Percentiles rank a stretch among this genome's conserved stretches.
These are phyloP conservation scores for Tolypeutes matacus DNA, from an alignment of 2,797 vertebrate species.

Conservation along the genomic window DNA sequence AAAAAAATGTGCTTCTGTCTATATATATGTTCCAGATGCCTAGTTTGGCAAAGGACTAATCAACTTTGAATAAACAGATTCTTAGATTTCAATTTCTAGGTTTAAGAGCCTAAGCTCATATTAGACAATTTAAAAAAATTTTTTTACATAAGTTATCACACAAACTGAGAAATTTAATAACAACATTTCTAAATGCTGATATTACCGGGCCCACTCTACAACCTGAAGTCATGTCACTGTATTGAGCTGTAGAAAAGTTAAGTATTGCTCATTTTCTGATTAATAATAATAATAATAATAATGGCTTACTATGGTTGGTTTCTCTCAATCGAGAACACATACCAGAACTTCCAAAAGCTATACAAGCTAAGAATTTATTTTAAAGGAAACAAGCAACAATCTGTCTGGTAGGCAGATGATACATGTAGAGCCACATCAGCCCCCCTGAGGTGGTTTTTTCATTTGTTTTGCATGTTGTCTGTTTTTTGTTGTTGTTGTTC, in stretches of 20 bases:
- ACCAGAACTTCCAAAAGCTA: background rate
- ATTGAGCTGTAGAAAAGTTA: background rate
- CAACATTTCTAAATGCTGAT: conserved; percentile 41
- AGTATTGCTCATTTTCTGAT: conserved; percentile 19
- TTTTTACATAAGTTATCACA: conserved; percentile 13
- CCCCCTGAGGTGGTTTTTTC: too few species aligned
- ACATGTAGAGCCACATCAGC: too few species aligned
- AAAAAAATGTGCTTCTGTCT: conserved; percentile 20
- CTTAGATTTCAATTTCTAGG: conserved; percentile 8
- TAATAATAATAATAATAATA: background rate
- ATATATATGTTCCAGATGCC: background rate
- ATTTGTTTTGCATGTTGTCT: too few species aligned
- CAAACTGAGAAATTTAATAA: conserved; percentile 49
- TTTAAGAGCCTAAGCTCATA: conserved; percentile 15
- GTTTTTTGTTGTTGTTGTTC: too few species aligned
- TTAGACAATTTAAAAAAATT: conserved; percentile 23
- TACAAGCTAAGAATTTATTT: conserved; percentile 1
- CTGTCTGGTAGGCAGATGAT: too few species aligned
- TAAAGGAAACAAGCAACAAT: background rate
- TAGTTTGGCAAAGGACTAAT: conserved; percentile 38
- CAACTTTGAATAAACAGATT: conserved; percentile 14
- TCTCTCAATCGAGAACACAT: conserved; percentile 11
- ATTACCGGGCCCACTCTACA: background rate
- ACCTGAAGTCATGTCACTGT: background rate
- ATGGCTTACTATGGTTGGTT: background rate